Evolutionary conservation across 2,113 vertebrate genomes (phyloP).

Genomic region (Cromileptes altivelis): DNA sequence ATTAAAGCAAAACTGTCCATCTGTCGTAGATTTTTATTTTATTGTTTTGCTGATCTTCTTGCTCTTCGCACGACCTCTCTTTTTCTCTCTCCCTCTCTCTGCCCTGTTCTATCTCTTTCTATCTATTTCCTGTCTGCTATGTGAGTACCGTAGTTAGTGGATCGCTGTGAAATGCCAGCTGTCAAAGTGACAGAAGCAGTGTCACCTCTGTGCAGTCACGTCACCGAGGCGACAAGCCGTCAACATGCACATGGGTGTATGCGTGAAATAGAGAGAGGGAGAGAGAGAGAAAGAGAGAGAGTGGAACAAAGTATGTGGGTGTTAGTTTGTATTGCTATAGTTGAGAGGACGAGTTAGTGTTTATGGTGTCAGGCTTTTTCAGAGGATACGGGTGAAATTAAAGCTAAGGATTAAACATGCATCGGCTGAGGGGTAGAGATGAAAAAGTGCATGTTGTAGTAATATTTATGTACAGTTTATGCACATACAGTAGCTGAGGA

Average conservation of each 20-base stretch:
- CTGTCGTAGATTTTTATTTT: slow-evolving; percentile 56
- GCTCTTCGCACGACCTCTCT: slow-evolving; percentile 24
- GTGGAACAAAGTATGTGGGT: slow-evolving; percentile 4
- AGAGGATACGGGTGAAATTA: slow-evolving; percentile 13
- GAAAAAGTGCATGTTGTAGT: neutral
- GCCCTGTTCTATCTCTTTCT: slow-evolving; percentile 32
- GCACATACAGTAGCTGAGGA: neutral
- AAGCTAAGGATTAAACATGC: slow-evolving; percentile 23
- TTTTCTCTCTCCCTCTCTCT: slow-evolving; percentile 9
- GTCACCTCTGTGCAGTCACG: slow-evolving; percentile 75
- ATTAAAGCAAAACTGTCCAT: slow-evolving; percentile 69
- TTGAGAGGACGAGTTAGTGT: slow-evolving; percentile 14
- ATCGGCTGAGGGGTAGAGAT: neutral
- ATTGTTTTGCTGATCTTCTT: slow-evolving; percentile 67
- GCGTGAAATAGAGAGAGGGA: slow-evolving; percentile 9
- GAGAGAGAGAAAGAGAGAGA: slow-evolving; percentile 4
- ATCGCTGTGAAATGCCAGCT: slow-evolving; percentile 77
- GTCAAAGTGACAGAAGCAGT: slow-evolving; percentile 74
- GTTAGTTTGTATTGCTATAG: slow-evolving; percentile 19
- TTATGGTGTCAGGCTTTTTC: neutral
- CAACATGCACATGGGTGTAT: slow-evolving; percentile 51
- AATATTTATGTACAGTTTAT: slow-evolving; percentile 1
- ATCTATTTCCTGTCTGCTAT: slow-evolving; percentile 43
- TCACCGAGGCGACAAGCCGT: slow-evolving; percentile 65
- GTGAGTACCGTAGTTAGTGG: slow-evolving; percentile 60